Conservation (phyloP, 2,113 vertebrate genomes). For the Fulmarus glacialis region DNA sequence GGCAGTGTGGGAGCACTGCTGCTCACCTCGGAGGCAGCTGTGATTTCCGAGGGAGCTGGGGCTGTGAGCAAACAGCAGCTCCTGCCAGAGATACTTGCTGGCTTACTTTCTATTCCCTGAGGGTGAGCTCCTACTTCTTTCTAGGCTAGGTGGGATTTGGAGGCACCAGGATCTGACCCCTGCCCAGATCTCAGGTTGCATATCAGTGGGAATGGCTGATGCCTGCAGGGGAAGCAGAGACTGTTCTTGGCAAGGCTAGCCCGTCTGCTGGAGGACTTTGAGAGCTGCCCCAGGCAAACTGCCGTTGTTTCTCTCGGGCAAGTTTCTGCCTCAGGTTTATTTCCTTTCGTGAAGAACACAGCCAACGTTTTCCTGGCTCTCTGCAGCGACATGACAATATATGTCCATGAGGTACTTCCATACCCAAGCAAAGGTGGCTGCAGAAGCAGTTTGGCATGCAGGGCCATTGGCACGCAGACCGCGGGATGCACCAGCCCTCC, state of each 20-base stretch:
- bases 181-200: not conserved
- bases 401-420: not conserved
- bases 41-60: not conserved
- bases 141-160: not conserved
- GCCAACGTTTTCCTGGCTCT: not conserved
- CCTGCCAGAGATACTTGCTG: not conserved
- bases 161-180: not conserved
- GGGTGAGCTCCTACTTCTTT: not conserved
- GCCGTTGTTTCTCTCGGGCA: not conserved
- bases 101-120: not conserved
- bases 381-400: fast-evolving
- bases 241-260: not conserved
- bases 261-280: not conserved
- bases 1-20: not conserved
- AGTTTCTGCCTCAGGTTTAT: not conserved
- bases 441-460: not conserved
- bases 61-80: not conserved
- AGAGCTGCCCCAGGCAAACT: not conserved
- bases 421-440: not conserved
- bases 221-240: not conserved
- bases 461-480: fast-evolving
- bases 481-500: not conserved
- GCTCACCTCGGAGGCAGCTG: not conserved
- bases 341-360: not conserved
- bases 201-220: fast-evolving